Conservation (phyloP, 37 sponge, comb jelly and placozoan genomes). For the Dysidea cf. avara region DNA sequence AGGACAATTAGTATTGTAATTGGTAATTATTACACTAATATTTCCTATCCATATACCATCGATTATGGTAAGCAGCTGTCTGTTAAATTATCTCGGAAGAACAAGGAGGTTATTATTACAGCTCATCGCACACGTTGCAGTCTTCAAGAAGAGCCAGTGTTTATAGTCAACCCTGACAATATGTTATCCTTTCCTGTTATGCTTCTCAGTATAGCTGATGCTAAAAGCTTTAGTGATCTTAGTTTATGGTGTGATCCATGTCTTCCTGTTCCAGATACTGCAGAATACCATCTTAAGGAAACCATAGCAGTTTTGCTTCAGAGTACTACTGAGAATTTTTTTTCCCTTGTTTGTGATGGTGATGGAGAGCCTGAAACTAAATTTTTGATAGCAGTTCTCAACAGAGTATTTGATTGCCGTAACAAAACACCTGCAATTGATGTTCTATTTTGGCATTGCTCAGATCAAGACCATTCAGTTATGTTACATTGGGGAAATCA, state of each 20-base stretch:
- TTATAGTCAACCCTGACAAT: constrained; percentile 1
- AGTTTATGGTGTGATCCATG: too few species aligned
- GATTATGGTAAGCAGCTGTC: too few species aligned
- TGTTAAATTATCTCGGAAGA: too few species aligned
- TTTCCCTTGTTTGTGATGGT: neutral
- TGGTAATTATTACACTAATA: too few species aligned
- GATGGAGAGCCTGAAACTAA: neutral
- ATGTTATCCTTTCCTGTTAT: neutral
- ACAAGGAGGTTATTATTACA: too few species aligned
- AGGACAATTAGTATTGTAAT: too few species aligned
- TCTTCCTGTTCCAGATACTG: constrained; percentile 6
- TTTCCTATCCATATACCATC: too few species aligned
- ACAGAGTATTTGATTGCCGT: neutral
- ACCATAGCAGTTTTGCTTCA: too few species aligned
- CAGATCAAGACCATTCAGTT: too few species aligned
- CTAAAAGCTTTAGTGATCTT: neutral
- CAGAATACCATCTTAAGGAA: neutral
- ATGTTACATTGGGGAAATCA: too few species aligned
- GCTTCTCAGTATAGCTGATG: neutral
- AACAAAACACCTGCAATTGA: constrained; percentile 11
- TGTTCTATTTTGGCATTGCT: constrained; percentile 16
- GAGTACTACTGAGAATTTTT: neutral
- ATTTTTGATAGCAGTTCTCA: neutral
- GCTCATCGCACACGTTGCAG: too few species aligned
- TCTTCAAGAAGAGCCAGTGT: neutral